Conservation (phyloP, 1,140 invertebrate genomes). For the Gonioctena quinquepunctata region DNA sequence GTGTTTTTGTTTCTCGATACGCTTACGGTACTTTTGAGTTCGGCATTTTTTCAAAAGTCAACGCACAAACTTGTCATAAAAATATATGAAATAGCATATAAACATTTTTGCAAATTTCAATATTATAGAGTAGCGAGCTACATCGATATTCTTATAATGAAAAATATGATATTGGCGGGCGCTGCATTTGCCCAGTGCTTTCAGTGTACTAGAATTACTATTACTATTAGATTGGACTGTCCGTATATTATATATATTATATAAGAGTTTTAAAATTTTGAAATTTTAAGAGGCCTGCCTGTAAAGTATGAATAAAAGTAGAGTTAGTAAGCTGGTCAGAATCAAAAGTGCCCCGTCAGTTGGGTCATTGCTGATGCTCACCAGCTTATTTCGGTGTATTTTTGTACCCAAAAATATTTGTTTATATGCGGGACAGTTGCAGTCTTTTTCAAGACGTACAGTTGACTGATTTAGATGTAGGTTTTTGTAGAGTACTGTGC, state of each 20-base stretch:
- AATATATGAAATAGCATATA: constrained; percentile 33
- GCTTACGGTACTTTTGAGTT: neutral
- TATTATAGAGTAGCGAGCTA: constrained; percentile 46
- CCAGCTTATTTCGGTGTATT: constrained; percentile 50
- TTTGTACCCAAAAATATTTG: constrained; percentile 53
- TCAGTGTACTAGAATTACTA: constrained; percentile 53
- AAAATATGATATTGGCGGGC: constrained; percentile 39
- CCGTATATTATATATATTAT: constrained; percentile 46
- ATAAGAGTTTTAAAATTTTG: constrained; percentile 56
- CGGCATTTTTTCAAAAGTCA: constrained; percentile 36
- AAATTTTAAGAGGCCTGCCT: constrained; percentile 56
- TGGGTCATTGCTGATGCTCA: neutral
- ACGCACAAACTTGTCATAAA: constrained; percentile 51
- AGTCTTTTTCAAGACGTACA: constrained; percentile 38
- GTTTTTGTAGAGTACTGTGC: constrained; percentile 30
- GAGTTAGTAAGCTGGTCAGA: constrained; percentile 34
- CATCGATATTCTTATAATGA: constrained; percentile 54
- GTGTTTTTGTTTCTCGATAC: neutral
- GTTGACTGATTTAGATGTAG: constrained; percentile 53
- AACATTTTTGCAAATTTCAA: constrained; percentile 41
- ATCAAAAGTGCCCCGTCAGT: neutral
- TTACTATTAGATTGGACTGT: constrained; percentile 54
- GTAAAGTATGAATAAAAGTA: constrained; percentile 52
- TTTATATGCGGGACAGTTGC: constrained; percentile 46
- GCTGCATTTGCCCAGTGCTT: constrained; percentile 48